Percentiles rank a stretch among this genome's conserved stretches.
Conservation (phyloP, 2,113 vertebrate species). For the Anguilla japonica region DNA sequence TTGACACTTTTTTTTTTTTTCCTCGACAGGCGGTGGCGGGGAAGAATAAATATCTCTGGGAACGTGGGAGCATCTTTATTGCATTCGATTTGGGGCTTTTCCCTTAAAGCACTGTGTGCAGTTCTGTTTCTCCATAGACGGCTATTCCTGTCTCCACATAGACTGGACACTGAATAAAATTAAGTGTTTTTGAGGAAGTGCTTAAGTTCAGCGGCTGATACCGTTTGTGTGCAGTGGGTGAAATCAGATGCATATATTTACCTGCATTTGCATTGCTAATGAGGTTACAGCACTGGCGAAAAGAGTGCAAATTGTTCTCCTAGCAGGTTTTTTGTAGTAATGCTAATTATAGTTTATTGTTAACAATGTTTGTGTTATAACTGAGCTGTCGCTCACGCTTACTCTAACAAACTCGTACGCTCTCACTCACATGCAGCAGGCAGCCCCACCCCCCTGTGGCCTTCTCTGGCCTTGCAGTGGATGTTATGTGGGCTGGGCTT, state of each 20-base stretch:
- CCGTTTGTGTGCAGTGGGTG: not conserved
- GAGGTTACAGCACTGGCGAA: not conserved
- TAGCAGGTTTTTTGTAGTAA: not conserved
- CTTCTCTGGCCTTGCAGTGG: too few relatives aligned
- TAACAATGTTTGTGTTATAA: not conserved
- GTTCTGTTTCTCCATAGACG: not conserved
- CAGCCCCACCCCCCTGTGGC: too few relatives aligned
- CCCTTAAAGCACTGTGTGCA: not conserved
- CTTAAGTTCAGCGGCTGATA: not conserved
- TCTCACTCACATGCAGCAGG: too few relatives aligned
- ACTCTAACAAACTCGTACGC: too few relatives aligned
- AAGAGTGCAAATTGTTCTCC: not conserved
- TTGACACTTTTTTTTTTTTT: not conserved
- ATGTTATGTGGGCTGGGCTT: too few relatives aligned
- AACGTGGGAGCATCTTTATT: not conserved
- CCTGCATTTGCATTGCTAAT: not conserved
- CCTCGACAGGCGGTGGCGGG: not conserved
- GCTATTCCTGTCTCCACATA: not conserved
- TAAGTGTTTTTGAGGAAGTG: not conserved
- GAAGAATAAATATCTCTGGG: conserved; percentile 4
- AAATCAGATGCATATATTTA: not conserved
- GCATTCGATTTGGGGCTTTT: not conserved
- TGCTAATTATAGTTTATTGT: not conserved
- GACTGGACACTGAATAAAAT: not conserved
- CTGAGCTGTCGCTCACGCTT: too few relatives aligned